Conservation (phyloP, 2,113 vertebrate genomes). For the Ceyx cyanopectus region DNA sequence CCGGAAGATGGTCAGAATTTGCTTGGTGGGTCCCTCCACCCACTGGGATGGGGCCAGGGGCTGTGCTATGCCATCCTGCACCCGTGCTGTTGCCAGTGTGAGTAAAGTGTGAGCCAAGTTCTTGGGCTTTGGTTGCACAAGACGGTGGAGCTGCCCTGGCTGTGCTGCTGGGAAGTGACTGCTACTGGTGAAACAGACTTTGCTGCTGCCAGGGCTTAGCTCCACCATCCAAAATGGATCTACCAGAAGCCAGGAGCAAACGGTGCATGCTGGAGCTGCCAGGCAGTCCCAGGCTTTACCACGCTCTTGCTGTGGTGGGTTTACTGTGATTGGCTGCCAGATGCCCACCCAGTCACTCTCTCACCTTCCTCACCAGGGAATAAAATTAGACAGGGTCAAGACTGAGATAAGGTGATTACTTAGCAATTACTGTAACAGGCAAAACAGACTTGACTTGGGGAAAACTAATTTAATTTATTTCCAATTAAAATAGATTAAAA, state of each 20-base stretch:
- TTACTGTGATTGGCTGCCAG: not conserved
- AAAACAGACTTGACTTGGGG: not conserved
- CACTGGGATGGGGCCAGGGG: not conserved
- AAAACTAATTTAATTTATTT: not conserved
- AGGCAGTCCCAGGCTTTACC: rapidly evolving
- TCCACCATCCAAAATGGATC: not conserved
- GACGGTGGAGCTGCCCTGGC: not conserved
- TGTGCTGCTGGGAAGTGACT: not conserved
- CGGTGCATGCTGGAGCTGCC: not conserved
- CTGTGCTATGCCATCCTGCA: not conserved
- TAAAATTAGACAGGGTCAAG: not conserved
- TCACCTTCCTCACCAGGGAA: not conserved
- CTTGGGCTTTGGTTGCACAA: not conserved
- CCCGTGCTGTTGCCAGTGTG: not conserved
- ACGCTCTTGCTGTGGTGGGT: not conserved
- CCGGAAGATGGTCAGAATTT: rapidly evolving
- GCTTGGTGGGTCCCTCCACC: rapidly evolving
- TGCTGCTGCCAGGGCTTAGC: not conserved
- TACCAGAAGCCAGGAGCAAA: not conserved
- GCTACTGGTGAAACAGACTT: not conserved
- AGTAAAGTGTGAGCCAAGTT: not conserved
- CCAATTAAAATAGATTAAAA: not conserved
- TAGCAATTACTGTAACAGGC: not conserved
- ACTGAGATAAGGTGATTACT: not conserved
- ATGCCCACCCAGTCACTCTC: not conserved